Base-by-base conservation (phyloP, 2,888 invertebrate genomes). In the Iselma pallidipennis region DNA sequence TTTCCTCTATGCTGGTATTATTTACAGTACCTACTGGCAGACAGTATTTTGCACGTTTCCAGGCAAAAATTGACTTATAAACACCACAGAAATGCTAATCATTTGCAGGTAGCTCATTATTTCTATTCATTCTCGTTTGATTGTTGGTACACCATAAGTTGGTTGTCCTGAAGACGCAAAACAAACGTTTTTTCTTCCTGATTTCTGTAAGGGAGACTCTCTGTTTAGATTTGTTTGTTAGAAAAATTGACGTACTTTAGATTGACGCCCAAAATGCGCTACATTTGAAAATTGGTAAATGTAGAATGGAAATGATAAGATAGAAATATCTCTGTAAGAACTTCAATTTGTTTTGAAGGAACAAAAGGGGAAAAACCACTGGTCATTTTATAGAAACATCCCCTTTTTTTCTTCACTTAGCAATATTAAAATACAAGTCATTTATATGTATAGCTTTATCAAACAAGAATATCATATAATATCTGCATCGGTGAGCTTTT, bases 401-500 rank as follows among this genome's bases (percentile, higher is more conserved):
- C n/a, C n/a, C n/a, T n/a, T n/a, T n/a, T n/a, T n/a, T n/a, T n/a
- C n/a, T n/a, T n/a, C n/a, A n/a, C n/a, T n/a, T 9, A 28, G 9
- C 28, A 28, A 28, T 28, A 28, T n/a, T n/a, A n/a, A n/a, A n/a
- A n/a, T n/a, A n/a, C 29, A 2, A 29, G 3, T 10, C 29, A 29
- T 29, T 3, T 16, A 16, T 33, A 42, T 42, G 19, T 42, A 42
- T 42, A 16, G 16, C 10, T 10, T 7, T 19, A 42, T 16, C 1
- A 19, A 19, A 42, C 3, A 5, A 9, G 14, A 4, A 33, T 4
- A 33, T 4, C 26, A 6, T 4, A n/a, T n/a, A 6, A 26, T 31
- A 5, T 33, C 14, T 33, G 14, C 31, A 33, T 33, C 64, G 61
- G 60, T 57, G 42, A 51, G 50, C 52, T 49, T 61, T 59, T 61